Evolutionary conservation across 1,140 invertebrate species (phyloP).

Genomic region (Bombus superbus): DNA sequence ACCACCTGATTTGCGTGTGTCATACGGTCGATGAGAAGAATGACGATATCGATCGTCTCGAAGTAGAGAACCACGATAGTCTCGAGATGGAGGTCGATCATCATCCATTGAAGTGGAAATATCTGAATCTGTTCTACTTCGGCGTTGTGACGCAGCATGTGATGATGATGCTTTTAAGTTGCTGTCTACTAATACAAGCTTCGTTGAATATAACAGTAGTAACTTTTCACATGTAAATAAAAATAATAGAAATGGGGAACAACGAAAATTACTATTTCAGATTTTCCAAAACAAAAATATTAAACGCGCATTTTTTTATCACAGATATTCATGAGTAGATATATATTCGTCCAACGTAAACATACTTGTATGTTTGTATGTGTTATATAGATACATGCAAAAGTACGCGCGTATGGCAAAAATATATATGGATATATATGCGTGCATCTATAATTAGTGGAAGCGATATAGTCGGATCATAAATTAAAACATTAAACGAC

Average conservation of each 20-base stretch:
- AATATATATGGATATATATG: background rate
- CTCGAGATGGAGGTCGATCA: conserved; percentile 76
- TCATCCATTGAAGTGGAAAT: conserved; percentile 75
- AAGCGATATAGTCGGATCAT: background rate
- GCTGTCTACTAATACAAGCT: conserved; percentile 65
- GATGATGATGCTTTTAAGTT: conserved; percentile 70
- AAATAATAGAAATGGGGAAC: background rate
- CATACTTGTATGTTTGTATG: background rate
- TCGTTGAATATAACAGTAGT: conserved; percentile 18
- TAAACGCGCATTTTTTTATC: background rate
- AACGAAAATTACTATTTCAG: background rate
- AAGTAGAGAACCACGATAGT: conserved; percentile 66
- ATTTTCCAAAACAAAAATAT: background rate
- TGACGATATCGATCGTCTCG: conserved; percentile 76
- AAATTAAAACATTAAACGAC: background rate
- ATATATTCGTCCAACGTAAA: background rate
- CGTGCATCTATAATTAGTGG: background rate
- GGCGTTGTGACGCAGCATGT: conserved; percentile 71
- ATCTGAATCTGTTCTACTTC: conserved; percentile 77
- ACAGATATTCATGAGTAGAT: background rate
- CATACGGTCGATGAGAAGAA: conserved; percentile 72
- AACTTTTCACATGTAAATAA: background rate
- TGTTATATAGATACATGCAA: background rate
- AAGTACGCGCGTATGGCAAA: background rate
- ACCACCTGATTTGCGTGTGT: conserved; percentile 73